A percentile compares a stretch with the other conserved stretches of the same genome.
These are phyloP conservation scores for Pseudochirops cupreus DNA, from an alignment of 2,797 vertebrate species.

Conservation along the genomic window DNA sequence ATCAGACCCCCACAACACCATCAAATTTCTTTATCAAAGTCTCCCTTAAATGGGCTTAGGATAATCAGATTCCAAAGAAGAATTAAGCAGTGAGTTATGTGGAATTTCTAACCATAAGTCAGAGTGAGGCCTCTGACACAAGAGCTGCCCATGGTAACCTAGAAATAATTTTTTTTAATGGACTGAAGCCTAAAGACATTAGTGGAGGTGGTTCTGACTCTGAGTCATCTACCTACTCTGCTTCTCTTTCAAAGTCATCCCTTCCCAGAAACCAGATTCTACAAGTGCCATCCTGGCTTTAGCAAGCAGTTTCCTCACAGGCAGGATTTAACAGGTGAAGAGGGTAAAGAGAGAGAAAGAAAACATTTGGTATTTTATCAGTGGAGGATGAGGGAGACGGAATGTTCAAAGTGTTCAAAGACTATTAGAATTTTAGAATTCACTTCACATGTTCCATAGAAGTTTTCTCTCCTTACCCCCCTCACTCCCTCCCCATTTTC, in stretches of 20 bases:
- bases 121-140: neutral
- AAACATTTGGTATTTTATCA: neutral
- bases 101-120: neutral
- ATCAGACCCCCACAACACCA: neutral
- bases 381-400: neutral
- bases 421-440: neutral
- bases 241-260: neutral
- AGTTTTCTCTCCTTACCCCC: neutral
- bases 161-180: neutral
- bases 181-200: neutral
- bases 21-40: neutral
- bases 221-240: neutral
- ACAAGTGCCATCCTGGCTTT: neutral
- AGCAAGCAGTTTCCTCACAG: neutral
- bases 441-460: neutral
- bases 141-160: neutral
- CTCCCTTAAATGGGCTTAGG: neutral
- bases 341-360: neutral
- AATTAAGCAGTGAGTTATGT: neutral
- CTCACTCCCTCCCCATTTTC: neutral
- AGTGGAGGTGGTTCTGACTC: neutral
- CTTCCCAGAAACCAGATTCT: neutral
- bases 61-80: neutral
- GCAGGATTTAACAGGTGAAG: neutral
- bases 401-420: neutral